Conservation (phyloP, 2,797 vertebrate genomes). For the Tenualosa ilisha region DNA sequence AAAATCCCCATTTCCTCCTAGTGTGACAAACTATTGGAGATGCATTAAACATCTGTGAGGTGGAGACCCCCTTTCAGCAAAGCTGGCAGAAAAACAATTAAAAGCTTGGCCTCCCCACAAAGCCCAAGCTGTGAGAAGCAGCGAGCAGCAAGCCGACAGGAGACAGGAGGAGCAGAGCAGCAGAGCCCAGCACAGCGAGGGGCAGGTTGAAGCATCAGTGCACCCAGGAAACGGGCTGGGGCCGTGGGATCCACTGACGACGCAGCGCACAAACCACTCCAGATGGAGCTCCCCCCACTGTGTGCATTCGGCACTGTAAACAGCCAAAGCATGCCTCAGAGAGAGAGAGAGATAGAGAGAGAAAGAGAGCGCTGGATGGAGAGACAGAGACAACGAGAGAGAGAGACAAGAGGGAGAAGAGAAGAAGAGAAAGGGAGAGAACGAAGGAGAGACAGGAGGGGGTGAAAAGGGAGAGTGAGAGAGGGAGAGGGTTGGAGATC, state of each 20-base stretch:
- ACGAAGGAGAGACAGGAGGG: neutral
- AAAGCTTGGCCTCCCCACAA: conserved; percentile 17
- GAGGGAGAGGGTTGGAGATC: too few species aligned
- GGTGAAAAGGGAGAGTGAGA: neutral
- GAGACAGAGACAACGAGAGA: neutral
- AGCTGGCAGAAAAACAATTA: conserved; percentile 37
- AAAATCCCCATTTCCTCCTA: conserved; percentile 12
- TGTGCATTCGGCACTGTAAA: neutral
- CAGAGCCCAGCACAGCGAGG: conserved; percentile 9
- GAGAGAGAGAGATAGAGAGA: neutral
- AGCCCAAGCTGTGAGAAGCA: neutral
- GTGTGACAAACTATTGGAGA: conserved; percentile 37
- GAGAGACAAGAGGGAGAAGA: neutral
- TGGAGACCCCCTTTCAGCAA: conserved; percentile 36
- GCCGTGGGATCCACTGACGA: neutral
- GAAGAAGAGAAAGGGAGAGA: neutral
- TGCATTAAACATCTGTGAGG: conserved; percentile 50
- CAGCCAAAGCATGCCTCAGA: neutral
- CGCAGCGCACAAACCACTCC: neutral
- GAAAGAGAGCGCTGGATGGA: neutral
- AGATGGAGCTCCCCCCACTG: neutral
- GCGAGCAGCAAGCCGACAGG: neutral
- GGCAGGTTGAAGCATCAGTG: conserved; percentile 4
- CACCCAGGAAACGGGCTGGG: neutral
- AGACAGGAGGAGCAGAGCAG: conserved; percentile 11